Conservation (phyloP, 2,888 invertebrate species). For the Phoronis australis region DNA sequence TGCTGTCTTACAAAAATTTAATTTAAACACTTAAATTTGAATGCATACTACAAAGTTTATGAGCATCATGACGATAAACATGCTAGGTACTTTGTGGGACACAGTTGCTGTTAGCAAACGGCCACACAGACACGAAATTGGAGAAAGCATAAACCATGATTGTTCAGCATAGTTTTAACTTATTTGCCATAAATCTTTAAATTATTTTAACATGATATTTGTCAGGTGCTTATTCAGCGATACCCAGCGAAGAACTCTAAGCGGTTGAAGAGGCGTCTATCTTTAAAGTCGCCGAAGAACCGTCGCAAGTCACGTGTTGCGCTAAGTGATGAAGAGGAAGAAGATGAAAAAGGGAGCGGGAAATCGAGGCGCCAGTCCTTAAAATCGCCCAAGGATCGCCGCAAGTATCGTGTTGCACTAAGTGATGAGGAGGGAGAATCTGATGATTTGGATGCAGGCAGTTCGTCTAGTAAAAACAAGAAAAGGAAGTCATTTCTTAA, state of each 20-base stretch:
- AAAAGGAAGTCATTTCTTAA: not conserved
- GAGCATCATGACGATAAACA: no score
- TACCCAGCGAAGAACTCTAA: constrained; percentile 30
- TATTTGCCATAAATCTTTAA: no score
- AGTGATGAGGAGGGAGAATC: constrained; percentile 11
- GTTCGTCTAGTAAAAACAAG: not conserved
- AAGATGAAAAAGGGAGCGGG: constrained; percentile 15
- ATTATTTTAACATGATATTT: no score
- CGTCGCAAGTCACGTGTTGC: not conserved
- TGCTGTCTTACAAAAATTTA: no score
- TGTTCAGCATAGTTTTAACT: no score
- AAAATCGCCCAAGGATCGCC: not conserved
- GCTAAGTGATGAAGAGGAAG: constrained; percentile 3
- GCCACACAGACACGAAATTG: no score
- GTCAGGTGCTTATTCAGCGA: constrained; percentile 43
- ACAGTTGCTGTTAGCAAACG: no score
- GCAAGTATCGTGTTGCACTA: not conserved
- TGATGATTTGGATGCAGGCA: constrained; percentile 1
- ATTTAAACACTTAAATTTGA: no score
- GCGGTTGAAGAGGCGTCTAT: constrained; percentile 13
- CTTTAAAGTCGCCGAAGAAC: not conserved
- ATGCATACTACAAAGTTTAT: no score
- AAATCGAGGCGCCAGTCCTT: constrained; percentile 1
- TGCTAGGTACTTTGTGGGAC: no score
- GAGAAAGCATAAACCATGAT: no score